Conservation (phyloP, 1,140 invertebrate species). For the Apocrypta bakeri region DNA sequence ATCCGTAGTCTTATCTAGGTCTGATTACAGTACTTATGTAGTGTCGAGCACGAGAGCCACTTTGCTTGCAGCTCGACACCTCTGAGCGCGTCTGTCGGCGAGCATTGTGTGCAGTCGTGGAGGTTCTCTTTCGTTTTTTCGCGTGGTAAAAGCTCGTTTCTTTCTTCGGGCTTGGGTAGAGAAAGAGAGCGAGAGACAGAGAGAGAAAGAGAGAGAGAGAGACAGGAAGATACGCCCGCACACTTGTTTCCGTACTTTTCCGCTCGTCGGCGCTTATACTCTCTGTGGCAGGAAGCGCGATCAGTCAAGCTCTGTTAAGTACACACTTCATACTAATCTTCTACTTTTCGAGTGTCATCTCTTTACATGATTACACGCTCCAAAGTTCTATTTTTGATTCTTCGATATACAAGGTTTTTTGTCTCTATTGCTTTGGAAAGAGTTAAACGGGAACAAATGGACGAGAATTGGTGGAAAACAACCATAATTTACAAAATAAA, state of each 20-base stretch:
- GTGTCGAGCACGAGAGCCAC: not conserved
- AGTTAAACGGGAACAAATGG: no score
- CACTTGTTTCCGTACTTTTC: not conserved
- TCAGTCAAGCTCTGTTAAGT: conserved; percentile 32
- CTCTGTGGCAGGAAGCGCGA: not conserved
- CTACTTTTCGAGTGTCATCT: not conserved
- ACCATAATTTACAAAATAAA: no score
- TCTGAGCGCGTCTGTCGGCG: no score
- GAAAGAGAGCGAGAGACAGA: no score
- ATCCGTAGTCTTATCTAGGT: not conserved
- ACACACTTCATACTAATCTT: not conserved
- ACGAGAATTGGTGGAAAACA: no score
- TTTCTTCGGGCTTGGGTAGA: not conserved
- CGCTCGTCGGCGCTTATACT: not conserved
- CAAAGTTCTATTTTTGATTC: no score
- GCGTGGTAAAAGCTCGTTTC: conserved; percentile 20
- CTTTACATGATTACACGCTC: not conserved
- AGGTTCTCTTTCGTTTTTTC: not conserved
- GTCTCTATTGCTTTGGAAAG: no score
- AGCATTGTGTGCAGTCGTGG: not conserved
- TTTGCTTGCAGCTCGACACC: no score
- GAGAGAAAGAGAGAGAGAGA: no score
- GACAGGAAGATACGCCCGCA: no score
- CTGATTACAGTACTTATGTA: not conserved
- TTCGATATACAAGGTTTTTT: no score